phyloP scores from a whole-genome alignment of 2,797 vertebrate genomes.

The Malacoctenus gilli region DNA sequence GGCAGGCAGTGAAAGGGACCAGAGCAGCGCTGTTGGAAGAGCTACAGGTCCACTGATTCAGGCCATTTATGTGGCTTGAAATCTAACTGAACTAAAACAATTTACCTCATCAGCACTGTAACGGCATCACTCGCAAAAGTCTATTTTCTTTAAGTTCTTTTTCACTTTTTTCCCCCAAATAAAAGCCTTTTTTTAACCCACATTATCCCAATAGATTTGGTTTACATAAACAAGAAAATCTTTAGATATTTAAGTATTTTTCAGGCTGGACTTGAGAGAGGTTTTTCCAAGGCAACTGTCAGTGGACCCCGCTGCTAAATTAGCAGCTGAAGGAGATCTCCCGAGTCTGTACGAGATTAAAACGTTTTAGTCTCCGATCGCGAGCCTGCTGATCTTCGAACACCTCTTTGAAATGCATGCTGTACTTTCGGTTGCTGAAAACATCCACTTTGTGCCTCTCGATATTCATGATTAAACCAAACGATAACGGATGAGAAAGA shows the following conservation, averaged over 20 bases:
- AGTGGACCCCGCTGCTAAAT: constrained; percentile 42
- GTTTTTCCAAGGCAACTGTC: constrained; percentile 13
- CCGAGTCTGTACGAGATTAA: constrained; percentile 64
- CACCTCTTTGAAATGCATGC: constrained; percentile 14
- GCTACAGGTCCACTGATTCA: not conserved
- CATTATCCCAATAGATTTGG: constrained; percentile 18
- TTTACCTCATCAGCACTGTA: too few species aligned
- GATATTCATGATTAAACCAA: constrained; percentile 5
- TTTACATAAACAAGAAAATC: constrained; percentile 33
- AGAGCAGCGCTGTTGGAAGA: constrained; percentile 11
- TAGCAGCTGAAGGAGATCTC: constrained; percentile 43
- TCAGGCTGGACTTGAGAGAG: constrained; percentile 55
- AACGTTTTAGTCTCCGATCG: constrained; percentile 45
- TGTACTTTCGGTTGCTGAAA: not conserved
- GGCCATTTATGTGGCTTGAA: too few species aligned
- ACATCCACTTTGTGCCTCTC: not conserved
- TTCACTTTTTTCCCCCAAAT: constrained; percentile 22
- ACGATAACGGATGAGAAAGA: constrained; percentile 4
- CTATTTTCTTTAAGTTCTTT: too few species aligned
- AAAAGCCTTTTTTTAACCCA: too few species aligned
- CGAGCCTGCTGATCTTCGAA: constrained; percentile 37
- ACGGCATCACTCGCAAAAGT: too few species aligned
- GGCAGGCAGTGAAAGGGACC: too few species aligned
- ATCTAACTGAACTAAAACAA: too few species aligned
- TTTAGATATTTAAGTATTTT: constrained; percentile 59